phyloP scores from a whole-genome alignment of 2,888 invertebrate genomes.

The Reticulitermes lucifugus region DNA sequence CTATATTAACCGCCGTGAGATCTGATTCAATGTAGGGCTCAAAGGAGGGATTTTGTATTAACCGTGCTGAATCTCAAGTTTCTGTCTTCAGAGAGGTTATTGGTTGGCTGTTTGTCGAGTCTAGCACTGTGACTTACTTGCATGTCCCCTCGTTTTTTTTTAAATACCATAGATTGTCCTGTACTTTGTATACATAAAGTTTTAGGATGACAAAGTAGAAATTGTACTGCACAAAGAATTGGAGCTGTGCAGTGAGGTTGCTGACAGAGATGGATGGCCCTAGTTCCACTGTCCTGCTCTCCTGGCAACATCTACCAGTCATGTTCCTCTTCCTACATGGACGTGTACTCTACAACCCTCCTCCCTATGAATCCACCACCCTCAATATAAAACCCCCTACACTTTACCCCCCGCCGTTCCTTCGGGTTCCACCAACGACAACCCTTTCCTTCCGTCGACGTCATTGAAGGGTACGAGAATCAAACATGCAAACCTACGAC shows the following conservation, averaged over 20 bases:
- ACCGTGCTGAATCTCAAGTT: no score
- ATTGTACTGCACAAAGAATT: neutral
- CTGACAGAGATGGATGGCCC: conserved; percentile 30
- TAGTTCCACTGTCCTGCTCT: neutral
- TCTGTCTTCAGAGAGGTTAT: no score
- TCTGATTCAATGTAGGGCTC: no score
- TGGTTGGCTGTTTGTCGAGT: no score
- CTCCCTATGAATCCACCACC: conserved; percentile 1
- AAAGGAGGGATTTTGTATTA: no score
- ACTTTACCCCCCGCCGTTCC: neutral
- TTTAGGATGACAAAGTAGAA: neutral
- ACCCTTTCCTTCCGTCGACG: conserved; percentile 18
- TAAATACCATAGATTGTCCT: neutral
- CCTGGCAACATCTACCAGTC: neutral
- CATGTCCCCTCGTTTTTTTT: no score
- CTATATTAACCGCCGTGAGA: no score
- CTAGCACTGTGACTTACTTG: no score
- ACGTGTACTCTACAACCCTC: conserved; percentile 20
- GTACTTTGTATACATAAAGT: neutral
- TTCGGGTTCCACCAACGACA: neutral
- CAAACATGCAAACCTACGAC: neutral
- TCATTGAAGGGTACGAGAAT: neutral
- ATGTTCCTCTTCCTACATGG: neutral
- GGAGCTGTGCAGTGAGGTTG: neutral
- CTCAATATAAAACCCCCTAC: conserved; percentile 5